Conservation (phyloP, 1,140 invertebrate genomes). For the Drosophila rhopaloa region DNA sequence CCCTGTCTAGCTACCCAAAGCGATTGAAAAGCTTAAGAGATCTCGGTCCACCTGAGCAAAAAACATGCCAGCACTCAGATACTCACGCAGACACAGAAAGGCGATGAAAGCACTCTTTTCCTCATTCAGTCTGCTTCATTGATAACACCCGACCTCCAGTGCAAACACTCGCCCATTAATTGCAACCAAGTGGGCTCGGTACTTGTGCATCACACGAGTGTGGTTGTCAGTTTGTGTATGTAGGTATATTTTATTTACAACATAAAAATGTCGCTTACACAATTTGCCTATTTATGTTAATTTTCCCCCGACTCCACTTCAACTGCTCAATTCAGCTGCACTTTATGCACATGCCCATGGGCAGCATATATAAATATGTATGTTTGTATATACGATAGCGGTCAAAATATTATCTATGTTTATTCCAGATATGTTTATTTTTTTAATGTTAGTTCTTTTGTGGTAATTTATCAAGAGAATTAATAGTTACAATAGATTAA, state of each 20-base stretch:
- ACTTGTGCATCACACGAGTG: constrained; percentile 13
- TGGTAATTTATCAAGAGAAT: too few species aligned
- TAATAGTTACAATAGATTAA: too few species aligned
- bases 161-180: constrained; percentile 32
- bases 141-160: constrained; percentile 41
- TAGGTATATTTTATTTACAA: constrained; percentile 61
- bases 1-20: constrained; percentile 28
- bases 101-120: constrained; percentile 12
- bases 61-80: constrained; percentile 14
- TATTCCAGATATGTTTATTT: background rate
- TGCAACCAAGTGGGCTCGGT: constrained; percentile 36
- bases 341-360: constrained; percentile 57
- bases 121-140: constrained; percentile 44
- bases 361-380: background rate
- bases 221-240: constrained; percentile 1
- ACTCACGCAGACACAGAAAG: constrained; percentile 6
- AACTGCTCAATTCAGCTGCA: constrained; percentile 39
- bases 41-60: constrained; percentile 30
- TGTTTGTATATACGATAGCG: background rate
- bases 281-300: constrained; percentile 64
- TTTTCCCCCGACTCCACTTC: constrained; percentile 5
- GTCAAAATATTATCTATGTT: background rate
- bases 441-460: background rate
- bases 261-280: constrained; percentile 46
- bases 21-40: constrained; percentile 40